Percentiles rank a stretch among this genome's conserved stretches.
Evolutionary conservation across 2,888 invertebrate species (phyloP).

Genomic region (Euphydryas editha): DNA sequence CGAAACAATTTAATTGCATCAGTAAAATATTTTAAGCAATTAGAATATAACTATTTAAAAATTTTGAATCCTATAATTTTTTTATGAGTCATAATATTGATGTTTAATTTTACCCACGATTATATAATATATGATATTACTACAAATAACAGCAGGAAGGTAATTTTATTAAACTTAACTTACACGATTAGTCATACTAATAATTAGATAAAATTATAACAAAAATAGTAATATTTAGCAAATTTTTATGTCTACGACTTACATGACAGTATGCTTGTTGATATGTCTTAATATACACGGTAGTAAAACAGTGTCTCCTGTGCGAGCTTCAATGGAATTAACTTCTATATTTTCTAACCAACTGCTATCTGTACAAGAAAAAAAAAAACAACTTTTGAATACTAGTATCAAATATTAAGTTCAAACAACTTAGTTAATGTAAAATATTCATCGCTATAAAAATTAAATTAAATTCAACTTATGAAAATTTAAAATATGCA

Average conservation of each 20-base stretch:
- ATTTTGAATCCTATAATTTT: no score
- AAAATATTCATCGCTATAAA: not conserved
- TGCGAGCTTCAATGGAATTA: constrained; percentile 68
- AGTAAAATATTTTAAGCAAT: no score
- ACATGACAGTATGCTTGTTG: constrained; percentile 68
- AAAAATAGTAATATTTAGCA: no score
- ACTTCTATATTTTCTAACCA: constrained; percentile 76
- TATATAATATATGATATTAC: no score
- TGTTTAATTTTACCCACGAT: no score
- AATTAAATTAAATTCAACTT: not conserved
- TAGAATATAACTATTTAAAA: no score
- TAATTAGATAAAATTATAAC: no score
- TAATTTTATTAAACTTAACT: no score
- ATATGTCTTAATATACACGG: constrained; percentile 72
- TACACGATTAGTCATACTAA: no score
- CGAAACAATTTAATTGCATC: no score
- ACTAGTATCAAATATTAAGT: not conserved
- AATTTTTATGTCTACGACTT: constrained; percentile 47
- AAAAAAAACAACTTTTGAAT: not conserved
- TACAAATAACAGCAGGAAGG: no score
- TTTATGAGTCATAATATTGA: no score
- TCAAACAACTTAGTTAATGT: not conserved
- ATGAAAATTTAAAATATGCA: constrained; percentile 7
- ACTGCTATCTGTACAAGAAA: constrained; percentile 65
- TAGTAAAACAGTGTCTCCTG: constrained; percentile 68